Evolutionary conservation across 2,797 vertebrate species (phyloP).

Genomic region (Sebastes minor): DNA sequence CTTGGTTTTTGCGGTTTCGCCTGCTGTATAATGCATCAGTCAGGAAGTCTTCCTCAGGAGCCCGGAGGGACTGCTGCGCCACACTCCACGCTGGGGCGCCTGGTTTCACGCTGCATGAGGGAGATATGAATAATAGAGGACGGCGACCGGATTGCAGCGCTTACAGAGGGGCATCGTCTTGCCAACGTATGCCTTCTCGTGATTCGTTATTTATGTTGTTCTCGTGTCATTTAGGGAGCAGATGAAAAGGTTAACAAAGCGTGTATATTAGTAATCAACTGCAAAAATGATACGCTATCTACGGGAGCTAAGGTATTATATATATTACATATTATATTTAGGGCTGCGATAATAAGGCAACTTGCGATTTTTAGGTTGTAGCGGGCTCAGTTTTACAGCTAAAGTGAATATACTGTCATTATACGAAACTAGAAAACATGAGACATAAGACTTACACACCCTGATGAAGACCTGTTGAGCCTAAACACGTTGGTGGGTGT

Average conservation of each 20-base stretch:
- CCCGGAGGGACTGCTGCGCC: conserved; percentile 46
- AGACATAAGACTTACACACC: too few species aligned
- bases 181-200: conserved; percentile 21
- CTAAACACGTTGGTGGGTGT: too few species aligned
- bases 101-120: conserved; percentile 57
- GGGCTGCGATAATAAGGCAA: too few species aligned
- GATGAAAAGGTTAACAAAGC: background rate
- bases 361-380: too few species aligned
- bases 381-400: too few species aligned
- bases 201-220: conserved; percentile 13
- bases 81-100: conserved; percentile 39
- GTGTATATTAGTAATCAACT: background rate
- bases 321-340: background rate
- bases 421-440: fast-evolving
- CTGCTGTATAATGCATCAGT: conserved; percentile 77
- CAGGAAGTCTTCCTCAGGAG: conserved; percentile 62
- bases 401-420: too few species aligned
- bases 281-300: background rate
- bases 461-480: too few species aligned
- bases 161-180: conserved; percentile 14
- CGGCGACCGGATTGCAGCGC: conserved; percentile 23
- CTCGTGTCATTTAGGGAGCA: background rate
- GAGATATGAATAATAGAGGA: conserved; percentile 69
- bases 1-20: conserved; percentile 57
- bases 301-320: background rate